phyloP scores from a whole-genome alignment of 2,113 vertebrate species.

The Channa argus region DNA sequence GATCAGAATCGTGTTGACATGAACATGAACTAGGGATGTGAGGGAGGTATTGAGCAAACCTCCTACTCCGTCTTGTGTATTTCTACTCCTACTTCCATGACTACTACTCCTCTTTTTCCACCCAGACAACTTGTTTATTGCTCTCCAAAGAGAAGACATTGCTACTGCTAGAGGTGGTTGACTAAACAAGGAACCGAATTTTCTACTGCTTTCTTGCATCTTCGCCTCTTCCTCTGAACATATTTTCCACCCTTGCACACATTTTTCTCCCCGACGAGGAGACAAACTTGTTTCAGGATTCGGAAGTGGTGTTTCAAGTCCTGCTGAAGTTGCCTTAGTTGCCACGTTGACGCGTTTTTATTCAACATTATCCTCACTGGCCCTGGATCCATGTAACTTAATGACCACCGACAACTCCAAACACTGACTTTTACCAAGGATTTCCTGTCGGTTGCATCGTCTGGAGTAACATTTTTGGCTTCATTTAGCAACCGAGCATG shows the following conservation, averaged over 20 bases:
- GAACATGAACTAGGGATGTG: conserved; percentile 7
- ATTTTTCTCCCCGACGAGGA: conserved; percentile 8
- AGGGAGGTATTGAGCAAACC: conserved; percentile 11
- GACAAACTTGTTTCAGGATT: not conserved
- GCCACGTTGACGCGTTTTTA: conserved; percentile 12
- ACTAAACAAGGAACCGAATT: conserved; percentile 17
- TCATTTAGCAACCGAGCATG: conserved; percentile 2
- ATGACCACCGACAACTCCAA: conserved; percentile 1
- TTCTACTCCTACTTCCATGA: conserved; percentile 12
- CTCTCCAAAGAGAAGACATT: conserved; percentile 1
- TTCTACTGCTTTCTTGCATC: not conserved
- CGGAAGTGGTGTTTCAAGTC: not conserved
- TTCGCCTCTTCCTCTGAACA: conserved; percentile 3
- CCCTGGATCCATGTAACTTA: not conserved
- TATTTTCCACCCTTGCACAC: conserved; percentile 11
- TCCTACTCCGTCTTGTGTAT: conserved; percentile 16
- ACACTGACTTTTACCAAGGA: not conserved
- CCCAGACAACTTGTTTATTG: conserved; percentile 4
- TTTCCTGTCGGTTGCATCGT: not conserved
- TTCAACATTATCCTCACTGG: not conserved
- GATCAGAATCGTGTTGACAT: not conserved
- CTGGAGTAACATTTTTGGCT: not conserved
- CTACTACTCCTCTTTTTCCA: not conserved
- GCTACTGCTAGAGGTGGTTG: not conserved
- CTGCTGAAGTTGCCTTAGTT: conserved; percentile 72